Conservation (phyloP, 37 sponge, comb jelly and placozoan species). For the Bolinopsis microptera region DNA sequence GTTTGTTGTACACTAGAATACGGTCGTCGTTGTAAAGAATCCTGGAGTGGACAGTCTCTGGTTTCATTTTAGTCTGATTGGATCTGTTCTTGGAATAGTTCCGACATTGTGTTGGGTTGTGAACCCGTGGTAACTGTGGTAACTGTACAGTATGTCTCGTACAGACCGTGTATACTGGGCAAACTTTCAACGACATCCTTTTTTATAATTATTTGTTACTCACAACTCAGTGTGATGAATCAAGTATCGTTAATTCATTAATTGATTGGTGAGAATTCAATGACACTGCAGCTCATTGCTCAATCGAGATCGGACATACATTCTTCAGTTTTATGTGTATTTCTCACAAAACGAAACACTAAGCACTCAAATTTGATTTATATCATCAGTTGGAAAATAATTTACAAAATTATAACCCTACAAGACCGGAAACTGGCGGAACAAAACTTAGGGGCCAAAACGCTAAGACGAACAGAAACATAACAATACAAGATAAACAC, state of each 20-base stretch:
- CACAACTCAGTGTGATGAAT: too few species aligned
- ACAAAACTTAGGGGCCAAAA: not conserved
- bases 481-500: not conserved
- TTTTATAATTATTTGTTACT: too few species aligned
- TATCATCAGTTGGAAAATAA: not conserved
- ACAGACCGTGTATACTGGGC: too few species aligned
- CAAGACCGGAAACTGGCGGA: not conserved
- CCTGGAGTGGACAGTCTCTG: constrained; percentile 2
- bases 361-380: too few species aligned
- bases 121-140: not conserved
- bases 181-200: too few species aligned
- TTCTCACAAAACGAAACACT: too few species aligned
- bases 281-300: too few species aligned
- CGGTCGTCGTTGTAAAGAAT: constrained; percentile 38
- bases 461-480: not conserved
- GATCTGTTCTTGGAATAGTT: not conserved
- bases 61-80: not conserved
- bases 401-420: not conserved
- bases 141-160: too few species aligned
- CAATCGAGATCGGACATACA: too few species aligned
- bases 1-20: constrained; percentile 57
- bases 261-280: too few species aligned
- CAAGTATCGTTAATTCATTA: too few species aligned
- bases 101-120: not conserved
- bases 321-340: too few species aligned